Conservation (phyloP, 2,888 invertebrate genomes). For the Maniola hyperantus region DNA sequence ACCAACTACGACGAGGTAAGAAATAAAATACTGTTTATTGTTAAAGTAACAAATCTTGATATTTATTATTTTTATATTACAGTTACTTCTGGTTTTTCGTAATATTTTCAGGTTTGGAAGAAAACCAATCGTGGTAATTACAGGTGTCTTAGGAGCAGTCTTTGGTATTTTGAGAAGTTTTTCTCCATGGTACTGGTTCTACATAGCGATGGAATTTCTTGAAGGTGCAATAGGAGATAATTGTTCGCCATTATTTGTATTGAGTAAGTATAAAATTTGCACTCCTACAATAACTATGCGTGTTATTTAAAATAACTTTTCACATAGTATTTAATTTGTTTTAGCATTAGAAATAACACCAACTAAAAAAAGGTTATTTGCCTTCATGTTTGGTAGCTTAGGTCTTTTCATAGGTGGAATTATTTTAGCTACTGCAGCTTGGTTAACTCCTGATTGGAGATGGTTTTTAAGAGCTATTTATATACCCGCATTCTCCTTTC, state of each 20-base stretch:
- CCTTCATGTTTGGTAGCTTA: conserved; percentile 52
- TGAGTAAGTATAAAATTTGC: conserved; percentile 50
- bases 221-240: conserved; percentile 67
- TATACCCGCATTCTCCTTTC: conserved; percentile 85
- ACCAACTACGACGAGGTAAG: too few relatives aligned
- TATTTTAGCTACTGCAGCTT: conserved; percentile 54
- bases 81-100: too few relatives aligned
- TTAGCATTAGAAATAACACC: conserved; percentile 67
- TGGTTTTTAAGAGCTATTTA: conserved; percentile 85
- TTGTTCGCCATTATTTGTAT: conserved; percentile 63
- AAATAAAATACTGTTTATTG: too few relatives aligned
- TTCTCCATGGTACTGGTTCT: conserved; percentile 62
- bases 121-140: conserved; percentile 54
- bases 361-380: conserved; percentile 58
- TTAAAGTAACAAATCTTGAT: neutral
- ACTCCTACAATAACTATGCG: neutral
- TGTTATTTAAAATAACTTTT: neutral
- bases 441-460: conserved; percentile 86
- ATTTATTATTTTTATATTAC: neutral
- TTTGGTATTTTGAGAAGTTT: conserved; percentile 63
- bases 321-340: conserved; percentile 35
- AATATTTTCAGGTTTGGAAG: conserved; percentile 57
- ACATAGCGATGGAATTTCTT: conserved; percentile 61
- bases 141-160: conserved; percentile 60
- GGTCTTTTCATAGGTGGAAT: conserved; percentile 57